Base-by-base conservation (phyloP, 2,113 vertebrate species). In the Hyaena hyaena region DNA sequence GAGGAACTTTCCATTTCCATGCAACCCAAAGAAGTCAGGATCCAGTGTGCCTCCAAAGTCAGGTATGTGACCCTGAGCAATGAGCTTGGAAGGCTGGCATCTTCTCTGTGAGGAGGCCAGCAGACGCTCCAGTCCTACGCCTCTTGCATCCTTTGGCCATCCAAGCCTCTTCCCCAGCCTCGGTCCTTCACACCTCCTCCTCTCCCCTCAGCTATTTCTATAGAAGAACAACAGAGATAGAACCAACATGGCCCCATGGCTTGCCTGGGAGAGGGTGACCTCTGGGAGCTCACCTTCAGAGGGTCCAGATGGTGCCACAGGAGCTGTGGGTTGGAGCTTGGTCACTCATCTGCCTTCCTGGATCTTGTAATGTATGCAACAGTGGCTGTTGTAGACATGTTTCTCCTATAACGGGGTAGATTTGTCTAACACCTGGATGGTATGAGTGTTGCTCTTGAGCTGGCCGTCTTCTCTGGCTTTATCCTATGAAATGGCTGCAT, bases 11-110 rank as follows among this genome's bases (percentile, higher is more conserved):
- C 31, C 88, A 68, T 95, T 98, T 79, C 86, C 48, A 0, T 99
- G 98, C 93, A 90, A 97, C 53, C 61, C 82, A 11, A 9, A 0
- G 8, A 66, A 26, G 11, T n/a, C 91, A 28, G 74, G 10, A 92
- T 28, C 93, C 0, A 48, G 82, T 0, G n/a, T 21, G 10, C 28
- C 96, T 92, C 95, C 98, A 68, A 45, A 96, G 53, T 99, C 99
- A 98, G 99, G 98, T 99, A 90, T 63, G 98, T 98, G 7, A 65
- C 92, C 92, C 85, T 55, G 83, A 71, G 33, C 33, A 83, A 6
- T 35, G 19, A 45, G 48, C 53, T 7, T 28, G 31, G 53, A 68
- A 61, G 39, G 53, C 45, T 58, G 26, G 43, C 0, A 0, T 58
- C 31, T 61, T 61, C 74, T 87, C 31, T 55, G 14, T 6, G 48